Evolutionary conservation across 2,113 vertebrate species (phyloP).

Genomic region (Tamias sibiricus): DNA sequence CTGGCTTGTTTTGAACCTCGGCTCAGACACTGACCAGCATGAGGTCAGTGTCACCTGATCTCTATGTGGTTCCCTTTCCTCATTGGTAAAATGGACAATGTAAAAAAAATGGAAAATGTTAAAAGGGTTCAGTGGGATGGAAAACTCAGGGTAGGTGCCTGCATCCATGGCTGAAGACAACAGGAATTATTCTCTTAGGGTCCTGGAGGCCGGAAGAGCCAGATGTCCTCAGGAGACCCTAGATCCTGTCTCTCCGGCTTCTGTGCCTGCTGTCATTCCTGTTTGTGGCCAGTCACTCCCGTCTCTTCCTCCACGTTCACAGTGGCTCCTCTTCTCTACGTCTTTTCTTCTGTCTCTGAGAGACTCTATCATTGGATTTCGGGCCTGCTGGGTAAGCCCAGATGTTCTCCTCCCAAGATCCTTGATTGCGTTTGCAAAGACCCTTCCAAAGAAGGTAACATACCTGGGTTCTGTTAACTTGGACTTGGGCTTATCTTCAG

Average conservation of each 20-base stretch:
- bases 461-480: neutral
- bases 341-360: neutral
- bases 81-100: neutral
- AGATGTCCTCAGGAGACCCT: fast-evolving
- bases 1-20: too few species aligned
- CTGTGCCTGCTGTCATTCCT: neutral
- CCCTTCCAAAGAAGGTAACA: neutral
- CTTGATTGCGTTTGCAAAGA: neutral
- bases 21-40: neutral
- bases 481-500: neutral
- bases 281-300: neutral
- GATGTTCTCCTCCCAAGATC: neutral
- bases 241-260: neutral
- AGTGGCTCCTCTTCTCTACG: neutral
- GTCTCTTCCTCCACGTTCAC: neutral
- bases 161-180: fast-evolving
- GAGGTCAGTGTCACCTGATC: neutral
- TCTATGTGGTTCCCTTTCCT: neutral
- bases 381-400: neutral
- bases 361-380: neutral
- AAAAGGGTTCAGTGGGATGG: neutral
- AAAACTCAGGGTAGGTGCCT: fast-evolving
- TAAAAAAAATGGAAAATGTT: too few species aligned
- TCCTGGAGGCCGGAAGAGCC: neutral
- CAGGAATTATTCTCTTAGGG: neutral